These are phyloP conservation scores for Podotricha telesiphe DNA, from an alignment of 2,888 invertebrate genomes.

Conservation along the genomic window DNA sequence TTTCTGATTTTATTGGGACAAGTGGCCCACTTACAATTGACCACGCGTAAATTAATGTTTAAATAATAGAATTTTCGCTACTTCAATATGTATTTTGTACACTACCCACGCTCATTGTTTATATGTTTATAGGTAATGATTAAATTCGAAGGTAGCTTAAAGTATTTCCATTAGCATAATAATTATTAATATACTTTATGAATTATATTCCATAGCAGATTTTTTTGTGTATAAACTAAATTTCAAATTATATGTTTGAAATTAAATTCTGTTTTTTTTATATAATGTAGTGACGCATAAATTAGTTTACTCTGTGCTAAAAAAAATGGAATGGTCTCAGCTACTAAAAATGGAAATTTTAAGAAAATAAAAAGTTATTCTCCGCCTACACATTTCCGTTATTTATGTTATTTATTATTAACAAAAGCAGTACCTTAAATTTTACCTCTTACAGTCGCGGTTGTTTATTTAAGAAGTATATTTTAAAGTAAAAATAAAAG, in stretches of 20 bases:
- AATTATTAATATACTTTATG: no score
- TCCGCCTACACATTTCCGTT: neutral
- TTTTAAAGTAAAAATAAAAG: conserved; percentile 1
- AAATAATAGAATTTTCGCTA: neutral
- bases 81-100: neutral
- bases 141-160: neutral
- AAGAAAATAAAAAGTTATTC: neutral
- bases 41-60: neutral
- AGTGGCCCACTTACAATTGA: neutral
- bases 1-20: neutral
- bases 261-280: neutral
- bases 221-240: no score
- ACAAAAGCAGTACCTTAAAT: neutral
- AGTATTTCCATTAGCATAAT: neutral
- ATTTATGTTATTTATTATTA: conserved; percentile 1
- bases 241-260: neutral
- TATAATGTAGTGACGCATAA: neutral
- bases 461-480: neutral
- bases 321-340: no score
- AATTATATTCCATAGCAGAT: no score
- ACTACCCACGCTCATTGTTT: neutral
- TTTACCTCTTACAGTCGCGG: neutral
- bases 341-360: neutral
- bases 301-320: neutral
- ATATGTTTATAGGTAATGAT: neutral